Percentiles rank a stretch among this genome's conserved stretches.
phyloP scores from a whole-genome alignment of 2,797 vertebrate species.

The Crenuchus spilurus region DNA sequence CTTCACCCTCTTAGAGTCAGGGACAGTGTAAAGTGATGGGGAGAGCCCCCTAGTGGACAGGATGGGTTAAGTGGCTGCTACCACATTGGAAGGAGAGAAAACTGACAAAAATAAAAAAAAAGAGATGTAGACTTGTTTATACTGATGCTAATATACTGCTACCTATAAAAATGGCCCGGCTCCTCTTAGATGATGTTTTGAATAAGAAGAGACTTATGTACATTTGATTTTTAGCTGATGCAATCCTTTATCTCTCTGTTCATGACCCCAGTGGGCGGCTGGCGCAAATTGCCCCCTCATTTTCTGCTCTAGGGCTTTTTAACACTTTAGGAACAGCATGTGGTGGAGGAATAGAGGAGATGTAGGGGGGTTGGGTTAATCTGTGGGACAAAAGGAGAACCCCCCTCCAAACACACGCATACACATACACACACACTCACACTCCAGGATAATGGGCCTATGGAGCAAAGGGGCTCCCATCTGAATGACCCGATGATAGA shows the following conservation, averaged over 20 bases:
- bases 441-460: slow-evolving; percentile 61
- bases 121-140: too few species aligned
- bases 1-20: too few species aligned
- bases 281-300: slow-evolving; percentile 73
- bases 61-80: too few species aligned
- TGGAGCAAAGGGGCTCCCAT: slow-evolving; percentile 60
- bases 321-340: slow-evolving; percentile 75
- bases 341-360: slow-evolving; percentile 52
- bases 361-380: slow-evolving; percentile 63
- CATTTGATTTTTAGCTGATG: too few species aligned
- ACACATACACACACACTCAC: slow-evolving; percentile 10
- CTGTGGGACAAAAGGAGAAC: slow-evolving; percentile 71
- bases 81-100: too few species aligned
- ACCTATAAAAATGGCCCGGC: too few species aligned
- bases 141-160: too few species aligned
- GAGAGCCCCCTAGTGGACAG: too few species aligned
- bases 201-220: too few species aligned
- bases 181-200: too few species aligned
- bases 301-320: slow-evolving; percentile 78
- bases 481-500: slow-evolving; percentile 69
- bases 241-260: not conserved
- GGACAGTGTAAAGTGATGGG: too few species aligned
- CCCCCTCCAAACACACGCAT: slow-evolving; percentile 60
- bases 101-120: too few species aligned
- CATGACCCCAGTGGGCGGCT: not conserved